Evolutionary conservation across 1,140 invertebrate species (phyloP).

Genomic region (Scaptomyza graminum): DNA sequence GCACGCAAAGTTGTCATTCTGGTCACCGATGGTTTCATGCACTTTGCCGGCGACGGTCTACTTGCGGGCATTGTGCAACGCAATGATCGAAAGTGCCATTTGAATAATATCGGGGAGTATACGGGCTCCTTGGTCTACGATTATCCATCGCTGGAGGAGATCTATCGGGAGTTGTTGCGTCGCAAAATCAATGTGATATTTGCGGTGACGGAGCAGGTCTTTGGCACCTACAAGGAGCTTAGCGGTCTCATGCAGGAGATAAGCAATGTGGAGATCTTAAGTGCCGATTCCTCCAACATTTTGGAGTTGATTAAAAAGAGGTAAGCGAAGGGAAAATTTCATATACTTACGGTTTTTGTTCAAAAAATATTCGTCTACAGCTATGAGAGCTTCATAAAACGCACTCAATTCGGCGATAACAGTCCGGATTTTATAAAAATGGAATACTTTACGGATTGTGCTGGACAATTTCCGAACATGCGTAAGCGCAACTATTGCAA

Average conservation of each 20-base stretch:
- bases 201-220: constrained; percentile 85
- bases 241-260: constrained; percentile 85
- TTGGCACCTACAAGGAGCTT: constrained; percentile 85
- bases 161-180: constrained; percentile 85
- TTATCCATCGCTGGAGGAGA: constrained; percentile 87
- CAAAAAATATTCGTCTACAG: constrained; percentile 19
- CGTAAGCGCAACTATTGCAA: constrained; percentile 84
- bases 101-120: constrained; percentile 85
- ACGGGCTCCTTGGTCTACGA: constrained; percentile 85
- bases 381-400: constrained; percentile 85
- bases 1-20: constrained; percentile 87
- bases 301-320: constrained; percentile 86
- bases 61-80: constrained; percentile 84
- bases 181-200: constrained; percentile 87
- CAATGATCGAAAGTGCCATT: constrained; percentile 85
- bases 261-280: constrained; percentile 86
- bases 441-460: constrained; percentile 86
- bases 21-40: constrained; percentile 87
- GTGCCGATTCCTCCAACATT: constrained; percentile 87
- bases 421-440: constrained; percentile 84
- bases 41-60: constrained; percentile 87
- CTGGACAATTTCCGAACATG: constrained; percentile 73
- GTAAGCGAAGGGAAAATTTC: constrained; percentile 16
- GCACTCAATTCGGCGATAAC: constrained; percentile 86
- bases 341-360: neutral